phyloP scores from a whole-genome alignment of 2,113 vertebrate species.

The zebrafish (Danio rerio) region GRCz12tu NC_133187.1:33754001-33754500 shows the following conservation, averaged over 20 bases:
- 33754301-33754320: slow-evolving; percentile 4
- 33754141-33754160: background rate
- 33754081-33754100: too few relatives aligned
- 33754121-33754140: too few relatives aligned
- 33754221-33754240: background rate
- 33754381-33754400: background rate
- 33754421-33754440: slow-evolving; percentile 31
- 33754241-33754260: background rate
- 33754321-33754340: slow-evolving; percentile 14
- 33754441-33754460: background rate
- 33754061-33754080: too few relatives aligned
- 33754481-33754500: slow-evolving; percentile 15
- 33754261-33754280: background rate
- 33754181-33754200: background rate
- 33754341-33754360: slow-evolving; percentile 16
- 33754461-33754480: background rate
- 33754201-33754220: background rate
- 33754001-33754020: too few relatives aligned
- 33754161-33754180: background rate
- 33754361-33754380: slow-evolving; percentile 23
- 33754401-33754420: slow-evolving; percentile 32
- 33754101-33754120: too few relatives aligned
- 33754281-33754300: slow-evolving; percentile 8
- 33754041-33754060: too few relatives aligned
- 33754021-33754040: too few relatives aligned